Evolutionary conservation across 2,888 invertebrate genomes (phyloP).

Genomic region (Drosophila niveifrons): DNA sequence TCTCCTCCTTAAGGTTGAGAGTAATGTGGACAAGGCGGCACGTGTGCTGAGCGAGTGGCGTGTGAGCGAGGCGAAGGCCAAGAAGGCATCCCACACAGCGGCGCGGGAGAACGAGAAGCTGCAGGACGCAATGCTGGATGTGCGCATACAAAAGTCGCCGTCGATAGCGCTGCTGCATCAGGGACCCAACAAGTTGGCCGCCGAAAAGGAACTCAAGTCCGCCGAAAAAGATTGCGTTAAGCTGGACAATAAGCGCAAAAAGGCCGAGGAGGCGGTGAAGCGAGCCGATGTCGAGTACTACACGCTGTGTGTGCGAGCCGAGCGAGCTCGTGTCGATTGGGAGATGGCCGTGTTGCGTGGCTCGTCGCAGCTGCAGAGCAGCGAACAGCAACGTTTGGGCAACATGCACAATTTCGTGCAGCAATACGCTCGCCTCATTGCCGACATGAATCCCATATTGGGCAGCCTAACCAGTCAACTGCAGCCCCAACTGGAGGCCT

Average conservation of each 20-base stretch:
- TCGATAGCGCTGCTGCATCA: slow-evolving; percentile 85
- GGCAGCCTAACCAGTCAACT: slow-evolving; percentile 87
- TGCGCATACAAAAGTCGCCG: slow-evolving; percentile 86
- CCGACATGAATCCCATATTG: slow-evolving; percentile 92
- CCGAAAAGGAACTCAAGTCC: slow-evolving; percentile 85
- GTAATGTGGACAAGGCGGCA: slow-evolving; percentile 93
- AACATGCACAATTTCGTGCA: slow-evolving; percentile 91
- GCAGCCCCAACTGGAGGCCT: slow-evolving; percentile 83
- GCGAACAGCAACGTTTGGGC: slow-evolving; percentile 95
- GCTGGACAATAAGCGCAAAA: slow-evolving; percentile 94
- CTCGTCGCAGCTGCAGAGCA: slow-evolving; percentile 93
- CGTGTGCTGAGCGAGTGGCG: slow-evolving; percentile 94
- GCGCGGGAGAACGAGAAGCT: slow-evolving; percentile 96
- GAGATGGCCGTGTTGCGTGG: slow-evolving; percentile 95
- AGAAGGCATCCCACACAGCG: slow-evolving; percentile 94
- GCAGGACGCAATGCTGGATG: slow-evolving; percentile 91
- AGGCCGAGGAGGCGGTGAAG: slow-evolving; percentile 95
- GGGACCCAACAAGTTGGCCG: slow-evolving; percentile 82
- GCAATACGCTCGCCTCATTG: slow-evolving; percentile 88
- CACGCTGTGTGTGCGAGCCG: slow-evolving; percentile 95
- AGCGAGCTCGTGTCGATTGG: slow-evolving; percentile 95
- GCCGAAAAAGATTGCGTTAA: slow-evolving; percentile 90
- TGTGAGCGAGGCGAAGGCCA: slow-evolving; percentile 93
- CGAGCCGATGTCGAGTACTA: slow-evolving; percentile 97
- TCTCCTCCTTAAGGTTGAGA: slow-evolving; percentile 88